phyloP scores from a whole-genome alignment of 1,140 invertebrate species.

The fruit fly (Drosophila melanogaster) region DNA sequence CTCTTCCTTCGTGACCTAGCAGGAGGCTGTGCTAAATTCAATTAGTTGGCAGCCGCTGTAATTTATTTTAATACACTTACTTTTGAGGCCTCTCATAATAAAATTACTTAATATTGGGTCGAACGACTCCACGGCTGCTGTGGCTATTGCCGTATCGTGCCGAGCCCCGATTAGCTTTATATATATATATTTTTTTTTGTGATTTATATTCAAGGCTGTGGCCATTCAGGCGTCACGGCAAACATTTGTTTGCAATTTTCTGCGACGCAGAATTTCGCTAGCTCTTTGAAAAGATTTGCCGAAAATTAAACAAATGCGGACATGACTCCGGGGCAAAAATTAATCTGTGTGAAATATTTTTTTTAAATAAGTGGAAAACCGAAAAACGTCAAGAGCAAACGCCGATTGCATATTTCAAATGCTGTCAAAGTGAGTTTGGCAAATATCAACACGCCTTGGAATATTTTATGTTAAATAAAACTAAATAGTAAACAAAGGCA shows the following conservation, averaged over 20 bases:
- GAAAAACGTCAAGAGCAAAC: slow-evolving; percentile 17
- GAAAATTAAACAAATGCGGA: slow-evolving; percentile 33
- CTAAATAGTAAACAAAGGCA: slow-evolving; percentile 49
- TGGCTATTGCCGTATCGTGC: slow-evolving; percentile 27
- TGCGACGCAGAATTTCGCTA: slow-evolving; percentile 26
- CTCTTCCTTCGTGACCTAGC: slow-evolving; percentile 35
- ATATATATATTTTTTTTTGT: slow-evolving; percentile 20
- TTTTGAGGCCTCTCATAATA: slow-evolving; percentile 47
- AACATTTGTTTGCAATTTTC: slow-evolving; percentile 63
- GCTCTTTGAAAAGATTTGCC: slow-evolving; percentile 18
- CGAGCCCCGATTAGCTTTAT: slow-evolving; percentile 35
- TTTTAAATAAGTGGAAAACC: slow-evolving; percentile 35
- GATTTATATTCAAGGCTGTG: slow-evolving; percentile 59
- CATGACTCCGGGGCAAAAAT: slow-evolving; percentile 25
- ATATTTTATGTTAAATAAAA: slow-evolving; percentile 45
- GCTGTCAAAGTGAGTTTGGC: slow-evolving; percentile 34
- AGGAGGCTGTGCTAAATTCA: slow-evolving; percentile 75
- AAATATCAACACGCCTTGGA: slow-evolving; percentile 49
- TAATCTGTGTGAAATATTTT: slow-evolving; percentile 31
- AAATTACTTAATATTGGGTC: slow-evolving; percentile 77
- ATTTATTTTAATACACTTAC: slow-evolving; percentile 74
- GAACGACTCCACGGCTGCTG: slow-evolving; percentile 27
- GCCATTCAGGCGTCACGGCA: slow-evolving; percentile 57
- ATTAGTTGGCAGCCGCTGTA: slow-evolving; percentile 73
- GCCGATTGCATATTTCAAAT: slow-evolving; percentile 10